These are phyloP conservation scores for Narcine bancroftii DNA, from an alignment of 2,113 vertebrate genomes.

Conservation along the genomic window DNA sequence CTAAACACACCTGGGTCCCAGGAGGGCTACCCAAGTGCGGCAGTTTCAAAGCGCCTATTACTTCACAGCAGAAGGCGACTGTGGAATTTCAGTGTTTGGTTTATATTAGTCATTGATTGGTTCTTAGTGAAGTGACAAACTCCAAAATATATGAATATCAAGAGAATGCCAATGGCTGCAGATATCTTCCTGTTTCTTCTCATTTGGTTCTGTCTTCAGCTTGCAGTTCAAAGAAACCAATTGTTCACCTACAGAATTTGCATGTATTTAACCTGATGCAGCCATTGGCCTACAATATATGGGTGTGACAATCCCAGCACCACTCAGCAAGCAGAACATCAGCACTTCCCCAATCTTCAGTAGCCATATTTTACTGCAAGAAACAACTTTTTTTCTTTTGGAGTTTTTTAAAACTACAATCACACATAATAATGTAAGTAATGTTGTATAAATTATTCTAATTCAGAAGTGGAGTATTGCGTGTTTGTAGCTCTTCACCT, in stretches of 20 bases:
- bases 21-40: too few relatives aligned
- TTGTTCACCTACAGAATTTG: constrained; percentile 21
- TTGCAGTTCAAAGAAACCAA: neutral
- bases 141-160: neutral
- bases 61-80: neutral
- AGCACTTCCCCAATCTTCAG: constrained; percentile 34
- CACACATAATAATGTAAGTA: neutral
- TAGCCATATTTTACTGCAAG: constrained; percentile 25
- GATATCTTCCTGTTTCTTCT: neutral
- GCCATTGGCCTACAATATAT: neutral
- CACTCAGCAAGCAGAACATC: neutral
- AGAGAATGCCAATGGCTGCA: too few relatives aligned
- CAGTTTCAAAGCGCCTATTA: too few relatives aligned
- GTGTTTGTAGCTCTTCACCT: neutral
- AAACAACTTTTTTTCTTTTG: neutral
- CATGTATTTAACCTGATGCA: neutral
- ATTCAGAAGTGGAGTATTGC: neutral
- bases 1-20: too few relatives aligned
- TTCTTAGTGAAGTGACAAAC: neutral
- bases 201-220: neutral
- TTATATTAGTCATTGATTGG: neutral
- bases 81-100: neutral
- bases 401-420: neutral
- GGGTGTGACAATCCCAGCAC: constrained; percentile 32
- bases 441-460: neutral